Base-by-base conservation (phyloP, 2,888 invertebrate genomes). In the Euzophera pinguis region DNA sequence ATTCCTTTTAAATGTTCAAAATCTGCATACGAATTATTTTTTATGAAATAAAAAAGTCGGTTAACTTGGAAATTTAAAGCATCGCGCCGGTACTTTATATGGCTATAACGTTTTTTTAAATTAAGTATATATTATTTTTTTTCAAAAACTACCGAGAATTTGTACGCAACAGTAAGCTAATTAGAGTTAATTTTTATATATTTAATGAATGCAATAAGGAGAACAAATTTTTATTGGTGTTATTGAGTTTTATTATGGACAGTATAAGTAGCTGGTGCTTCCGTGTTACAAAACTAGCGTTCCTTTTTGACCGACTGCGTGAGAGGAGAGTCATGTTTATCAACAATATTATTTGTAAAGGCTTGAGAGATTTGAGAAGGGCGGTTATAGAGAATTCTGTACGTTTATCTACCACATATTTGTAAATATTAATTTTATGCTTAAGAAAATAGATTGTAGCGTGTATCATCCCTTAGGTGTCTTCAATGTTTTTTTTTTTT, bases 1-100 rank as follows among this genome's bases (percentile, higher is more conserved):
- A 14, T 45, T 45, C 10, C 14, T 13, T 14, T 32, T 2, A 45
- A 45, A 45, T 45, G 14, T 32, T n/a, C 29, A 32, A 32, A 48
- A 50, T 50, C 39, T 39, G 29, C 49, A 50, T 50, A 50, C 49
- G 39, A 50, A 50, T 39, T 50, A 50, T 39, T 29, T 41, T 32
- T 50, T 41, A 32, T 39, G 32, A 32, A 41, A 50, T 50, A 41
- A 50, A 47, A 50, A 50, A 8, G n/a, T 13, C 27, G n/a, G 27
- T 29, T 27, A 41, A 50, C 13, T 22, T 29, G 29, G 14, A 38
- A 41, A 50, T 39, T 50, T 50, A 41, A 50, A 10, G 32, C 14
- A 29, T 10, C 39, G 39, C 14, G 39, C 16, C 39, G 49, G 49
- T 39, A 29, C 49, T 50, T 51, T n/a, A 35, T 22, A 48, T 10